Percentiles rank a stretch among this genome's conserved stretches.
phyloP scores from a whole-genome alignment of 2,113 vertebrate species.

The Embiotoca jacksoni region DNA sequence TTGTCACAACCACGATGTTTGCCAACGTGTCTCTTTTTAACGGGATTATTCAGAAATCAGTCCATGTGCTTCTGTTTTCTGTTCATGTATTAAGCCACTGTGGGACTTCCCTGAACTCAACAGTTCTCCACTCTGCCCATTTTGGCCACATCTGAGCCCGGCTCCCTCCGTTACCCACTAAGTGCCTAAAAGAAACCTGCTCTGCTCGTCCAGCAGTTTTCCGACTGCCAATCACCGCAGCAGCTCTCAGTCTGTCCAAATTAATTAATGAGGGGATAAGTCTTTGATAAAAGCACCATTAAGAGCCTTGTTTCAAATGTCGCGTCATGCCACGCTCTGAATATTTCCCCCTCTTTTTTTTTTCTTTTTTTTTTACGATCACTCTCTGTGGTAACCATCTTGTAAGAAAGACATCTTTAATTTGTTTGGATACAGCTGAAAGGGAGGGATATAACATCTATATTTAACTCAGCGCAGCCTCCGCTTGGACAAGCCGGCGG shows the following conservation, averaged over 20 bases:
- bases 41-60: slow-evolving; percentile 25
- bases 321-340: slow-evolving; percentile 46
- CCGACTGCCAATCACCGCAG: slow-evolving; percentile 88
- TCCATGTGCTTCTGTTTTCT: slow-evolving; percentile 44
- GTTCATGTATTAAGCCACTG: slow-evolving; percentile 43
- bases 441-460: slow-evolving; percentile 92
- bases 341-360: slow-evolving; percentile 51
- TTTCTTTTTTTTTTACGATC: slow-evolving; percentile 82
- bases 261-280: slow-evolving; percentile 66
- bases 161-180: slow-evolving; percentile 89
- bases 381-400: slow-evolving; percentile 87
- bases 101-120: slow-evolving; percentile 79
- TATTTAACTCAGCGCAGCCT: slow-evolving; percentile 92
- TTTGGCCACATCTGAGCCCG: slow-evolving; percentile 68
- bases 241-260: slow-evolving; percentile 84
- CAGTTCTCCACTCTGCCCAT: slow-evolving; percentile 58
- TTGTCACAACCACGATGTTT: slow-evolving; percentile 1
- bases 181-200: slow-evolving; percentile 87
- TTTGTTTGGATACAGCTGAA: slow-evolving; percentile 92
- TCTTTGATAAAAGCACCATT: slow-evolving; percentile 53
- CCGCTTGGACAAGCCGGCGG: slow-evolving; percentile 88
- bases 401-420: slow-evolving; percentile 88
- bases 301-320: slow-evolving; percentile 58
- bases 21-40: slow-evolving; percentile 27
- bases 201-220: slow-evolving; percentile 87